Base-by-base conservation (phyloP, 2,888 invertebrate species). In the Phyllotreta cruciferae region DNA sequence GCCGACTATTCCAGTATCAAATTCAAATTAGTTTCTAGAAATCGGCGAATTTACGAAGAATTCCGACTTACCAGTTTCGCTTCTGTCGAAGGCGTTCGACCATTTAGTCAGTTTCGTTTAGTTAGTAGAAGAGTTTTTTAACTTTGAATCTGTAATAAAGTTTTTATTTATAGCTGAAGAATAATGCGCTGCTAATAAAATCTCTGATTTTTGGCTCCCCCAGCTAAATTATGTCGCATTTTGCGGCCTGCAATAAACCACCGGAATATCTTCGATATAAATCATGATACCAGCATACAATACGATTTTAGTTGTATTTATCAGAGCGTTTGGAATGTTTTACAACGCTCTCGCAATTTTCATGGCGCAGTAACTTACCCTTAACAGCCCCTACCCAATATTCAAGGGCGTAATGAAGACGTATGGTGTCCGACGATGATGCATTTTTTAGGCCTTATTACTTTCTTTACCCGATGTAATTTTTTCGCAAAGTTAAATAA, bases 241-340 rank as follows among this genome's bases (percentile, higher is more conserved):
- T 42, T 55, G 55, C 42, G 55, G 55, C 4, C 10, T 34, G 55
- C 34, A 42, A 42, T 55, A 41, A 55, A 55, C 55, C 34, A 11
- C 14, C 6, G 11, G n/a, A 42, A 11, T 10, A 35, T 38, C 55
- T 6, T 35, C 34, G 14, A 34, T 24, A 47, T 47, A 47, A 47
- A 47, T 47, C 47, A 47, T 9, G 47, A 47, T 9, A 41, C 41
- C 6, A 49, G 14, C 14, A 24, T 10, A 54, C 14, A 54, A 24
- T 39, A 54, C 53, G 39, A 41, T 39, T 45, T 54, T 37, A 54
- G 14, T 35, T 42, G 41, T 55, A 55, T 55, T 55, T 55, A 42
- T 55, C 35, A 34, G 42, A 55, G 14, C 55, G 42, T 55, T 55
- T 11, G 3, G 42, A 42, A 41, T 34, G 54, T 42, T 55, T 55